Evolutionary conservation across 2,888 invertebrate species (phyloP), one percentile per base, ranked within the genome.

Genomic region (Diaperis boleti): DNA sequence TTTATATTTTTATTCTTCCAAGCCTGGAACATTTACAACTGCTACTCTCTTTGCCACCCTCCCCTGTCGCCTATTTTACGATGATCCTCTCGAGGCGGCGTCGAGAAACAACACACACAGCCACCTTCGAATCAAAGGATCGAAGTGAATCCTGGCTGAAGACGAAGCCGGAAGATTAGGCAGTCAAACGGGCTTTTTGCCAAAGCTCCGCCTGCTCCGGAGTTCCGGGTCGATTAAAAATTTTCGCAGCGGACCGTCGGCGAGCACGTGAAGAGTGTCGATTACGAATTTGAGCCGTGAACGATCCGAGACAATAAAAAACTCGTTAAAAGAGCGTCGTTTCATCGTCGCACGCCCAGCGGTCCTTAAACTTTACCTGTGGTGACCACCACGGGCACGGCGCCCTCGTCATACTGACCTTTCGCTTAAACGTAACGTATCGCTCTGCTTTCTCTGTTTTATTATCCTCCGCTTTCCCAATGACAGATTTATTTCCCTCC

Each of bases 101-200:
- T 17, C 22, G 42, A 39, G 44, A 33, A 44, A 22, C 37, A 26
- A 44, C 42, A 31, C 17, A 35, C 42, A 47, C 55, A 50, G 54
- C 52, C 64, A 66, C 61, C 64, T 66, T 64, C 41, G 54, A 64
- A 66, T 66, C 64, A 64, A 66, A 64, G 52, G 65, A 57, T 64
- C 64, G 59, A 65, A 65, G 61, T 52, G 61, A 61, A 66, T 66
- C 64, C 64, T 41, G 22, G 64, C 64, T 66, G 56, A 49, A 20
- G 13, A 14, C 13, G 64, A 66, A 66, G 66, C 66, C 44, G 49
- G 41, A 26, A 47, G 64, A 60, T 64, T 66, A 64, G 15, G 20
- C 20, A 64, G 61, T 61, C 64, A 49, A 56, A 31, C 56, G n/a
- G 49, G 62, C 29, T 45, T 39, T 44, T 14, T 42, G 17, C 35